Percentiles rank a stretch among this genome's conserved stretches.
Evolutionary conservation across 23 tunicate species (phyloP).

Genomic region (Halocynthia roretzi): DNA sequence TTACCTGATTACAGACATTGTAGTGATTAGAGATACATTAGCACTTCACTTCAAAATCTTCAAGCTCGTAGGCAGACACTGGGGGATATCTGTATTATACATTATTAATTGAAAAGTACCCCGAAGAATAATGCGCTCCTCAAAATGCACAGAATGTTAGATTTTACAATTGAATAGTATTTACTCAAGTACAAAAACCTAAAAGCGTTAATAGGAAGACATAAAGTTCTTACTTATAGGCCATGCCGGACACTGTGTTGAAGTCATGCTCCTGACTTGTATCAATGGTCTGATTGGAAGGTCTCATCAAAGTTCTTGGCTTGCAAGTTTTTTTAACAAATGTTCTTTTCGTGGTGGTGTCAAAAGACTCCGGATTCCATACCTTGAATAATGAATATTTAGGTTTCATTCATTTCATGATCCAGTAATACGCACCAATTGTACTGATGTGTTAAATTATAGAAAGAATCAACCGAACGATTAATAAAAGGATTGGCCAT

Average conservation of each 20-base stretch:
- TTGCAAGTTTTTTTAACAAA: constrained; percentile 69
- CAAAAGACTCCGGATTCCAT: too few species aligned
- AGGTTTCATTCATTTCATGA: too few species aligned
- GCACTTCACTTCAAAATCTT: constrained; percentile 75
- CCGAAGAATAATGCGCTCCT: not conserved
- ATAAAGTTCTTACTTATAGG: constrained; percentile 61
- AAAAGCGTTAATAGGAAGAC: not conserved
- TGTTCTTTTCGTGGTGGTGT: constrained; percentile 46
- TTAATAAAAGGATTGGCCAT: too few species aligned
- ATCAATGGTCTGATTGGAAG: constrained; percentile 56
- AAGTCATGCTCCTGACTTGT: constrained; percentile 58
- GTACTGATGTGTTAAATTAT: too few species aligned
- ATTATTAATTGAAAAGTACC: not conserved
- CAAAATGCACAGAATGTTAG: not conserved
- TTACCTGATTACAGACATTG: too few species aligned
- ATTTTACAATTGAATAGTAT: not conserved
- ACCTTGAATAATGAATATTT: too few species aligned
- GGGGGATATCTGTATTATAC: constrained; percentile 63
- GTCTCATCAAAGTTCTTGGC: constrained; percentile 76
- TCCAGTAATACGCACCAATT: too few species aligned
- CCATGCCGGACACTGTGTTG: constrained; percentile 53
- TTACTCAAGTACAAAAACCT: not conserved
- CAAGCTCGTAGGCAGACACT: constrained; percentile 71
- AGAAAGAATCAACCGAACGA: too few species aligned
- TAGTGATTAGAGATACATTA: not conserved